Base-by-base conservation (phyloP, 2,888 invertebrate species). In the Nephrotoma flavescens region DNA sequence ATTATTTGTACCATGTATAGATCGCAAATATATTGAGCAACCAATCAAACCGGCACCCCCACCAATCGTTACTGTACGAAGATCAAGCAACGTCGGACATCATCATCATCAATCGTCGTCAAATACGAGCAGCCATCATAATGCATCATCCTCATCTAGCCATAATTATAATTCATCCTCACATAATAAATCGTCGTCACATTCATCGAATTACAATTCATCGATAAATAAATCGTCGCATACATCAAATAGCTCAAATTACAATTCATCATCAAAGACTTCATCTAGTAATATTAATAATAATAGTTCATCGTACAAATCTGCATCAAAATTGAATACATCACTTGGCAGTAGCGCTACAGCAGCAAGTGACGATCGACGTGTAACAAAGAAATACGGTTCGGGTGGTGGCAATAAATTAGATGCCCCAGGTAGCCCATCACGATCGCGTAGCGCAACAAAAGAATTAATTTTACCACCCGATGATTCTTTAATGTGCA, bases 391-490 rank as follows among this genome's bases (percentile, higher is more conserved):
- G 85, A 47, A 86, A 83, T 84, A 86, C 31, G 45, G 86, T 6
- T 44, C 41, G 9, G 45, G 42, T 86, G 44, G 41, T 85, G 86
- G 44, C 90, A 95, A 95, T 87, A 92, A 93, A 88, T 88, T 94
- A 93, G 91, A 93, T 95, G 88, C 96, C 89, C 95, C 96, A 0
- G 96, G 96, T 89, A 95, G 96, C 87, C 96, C 97, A 0, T 96
- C 96, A 2, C 93, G 97, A 91, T 97, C 97, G 44, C 94, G 97
- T 89, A 97, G 96, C 90, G 94, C 97, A 45, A 98, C 97, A 1
- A 97, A 97, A 92, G 97, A 98, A 92, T 92, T 98, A 88, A 95
- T 96, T 89, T 92, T 96, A 89, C 97, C 97, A 0, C 96, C 97
- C 41, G 95, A 96, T 88, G 97, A 97, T 92, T 94, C 96, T 7